Evolutionary conservation across 2,797 vertebrate genomes (phyloP), one percentile per base, ranked within the genome.

Genomic region (Poeciliopsis paucimaculata): DNA sequence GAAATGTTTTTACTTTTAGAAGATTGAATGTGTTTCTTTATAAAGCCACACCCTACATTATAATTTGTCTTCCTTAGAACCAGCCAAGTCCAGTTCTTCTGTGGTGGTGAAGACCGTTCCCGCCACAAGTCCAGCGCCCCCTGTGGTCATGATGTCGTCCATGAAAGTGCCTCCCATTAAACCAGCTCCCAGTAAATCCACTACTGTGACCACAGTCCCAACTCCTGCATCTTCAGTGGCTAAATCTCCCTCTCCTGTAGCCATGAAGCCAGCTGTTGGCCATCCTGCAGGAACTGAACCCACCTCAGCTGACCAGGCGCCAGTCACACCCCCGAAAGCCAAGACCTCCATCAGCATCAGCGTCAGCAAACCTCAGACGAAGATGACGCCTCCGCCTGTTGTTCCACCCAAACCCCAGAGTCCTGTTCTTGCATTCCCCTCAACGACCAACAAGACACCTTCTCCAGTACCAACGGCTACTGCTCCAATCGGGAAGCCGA

Each of bases 331-430:
- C n/a, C 72, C 49, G 0, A 95, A 95, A 78, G 95, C 96, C 45
- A 95, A 96, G 66, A 91, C 94, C 80, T 85, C 95, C 1, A 82
- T 96, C 15, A 93, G 94, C 87, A 95, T 96, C 85, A 96, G 93
- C 57, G 84, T 96, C 66, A 92, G 93, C 82, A 95, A 95, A 82
- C 93, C 92, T 66, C 87, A 93, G 75, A 53, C 87, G 66, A 95
- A 94, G 86, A 79, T 89, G 39, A 39, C 82, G 0, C 66, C 91
- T 26, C 95, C 95, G 0, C 94, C 96, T 26, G 76, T 84, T 47
- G 88, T 96, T 77, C 92, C 91, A n/a, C 95, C 96, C 76, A 96
- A 96, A 92, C 96, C 96, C 39, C 88, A 85, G 49, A 96, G 92
- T 84, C 96, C 95, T 9, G 20, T 90, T 28, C 93, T 81, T 72